Evolutionary conservation across 1,140 invertebrate genomes (phyloP).

Genomic region (Phenacoccus solenopsis): DNA sequence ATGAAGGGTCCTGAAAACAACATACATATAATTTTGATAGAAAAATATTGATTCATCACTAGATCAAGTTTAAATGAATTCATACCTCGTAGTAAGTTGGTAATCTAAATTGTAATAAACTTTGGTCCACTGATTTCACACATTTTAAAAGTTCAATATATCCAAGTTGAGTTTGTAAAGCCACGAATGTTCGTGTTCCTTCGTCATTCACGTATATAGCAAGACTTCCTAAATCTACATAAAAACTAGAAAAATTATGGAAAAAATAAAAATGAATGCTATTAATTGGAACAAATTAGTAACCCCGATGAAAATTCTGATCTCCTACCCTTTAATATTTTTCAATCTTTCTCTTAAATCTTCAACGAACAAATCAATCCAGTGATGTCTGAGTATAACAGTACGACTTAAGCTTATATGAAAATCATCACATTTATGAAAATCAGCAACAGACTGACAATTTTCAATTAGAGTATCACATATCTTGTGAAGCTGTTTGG

Average conservation of each 20-base stretch:
- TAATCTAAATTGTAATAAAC: constrained; percentile 51
- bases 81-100: constrained; percentile 42
- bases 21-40: background rate
- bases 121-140: constrained; percentile 41
- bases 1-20: constrained; percentile 25
- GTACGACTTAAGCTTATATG: constrained; percentile 52
- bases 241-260: constrained; percentile 38
- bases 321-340: background rate
- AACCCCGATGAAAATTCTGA: background rate
- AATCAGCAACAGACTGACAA: constrained; percentile 23
- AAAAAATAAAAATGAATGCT: background rate
- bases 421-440: constrained; percentile 37
- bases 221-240: constrained; percentile 42
- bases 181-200: constrained; percentile 57
- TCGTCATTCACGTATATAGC: constrained; percentile 60
- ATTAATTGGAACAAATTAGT: background rate
- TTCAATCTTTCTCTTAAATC: constrained; percentile 12
- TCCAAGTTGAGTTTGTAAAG: constrained; percentile 41
- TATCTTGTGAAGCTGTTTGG: constrained; percentile 6
- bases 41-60: background rate
- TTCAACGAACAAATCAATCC: constrained; percentile 46
- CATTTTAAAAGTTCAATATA: constrained; percentile 39
- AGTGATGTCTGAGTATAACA: constrained; percentile 48
- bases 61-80: background rate
- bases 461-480: constrained; percentile 25